Evolutionary conservation across 2,888 invertebrate species (phyloP).

Genomic region (Lasioglossum oenotherae): DNA sequence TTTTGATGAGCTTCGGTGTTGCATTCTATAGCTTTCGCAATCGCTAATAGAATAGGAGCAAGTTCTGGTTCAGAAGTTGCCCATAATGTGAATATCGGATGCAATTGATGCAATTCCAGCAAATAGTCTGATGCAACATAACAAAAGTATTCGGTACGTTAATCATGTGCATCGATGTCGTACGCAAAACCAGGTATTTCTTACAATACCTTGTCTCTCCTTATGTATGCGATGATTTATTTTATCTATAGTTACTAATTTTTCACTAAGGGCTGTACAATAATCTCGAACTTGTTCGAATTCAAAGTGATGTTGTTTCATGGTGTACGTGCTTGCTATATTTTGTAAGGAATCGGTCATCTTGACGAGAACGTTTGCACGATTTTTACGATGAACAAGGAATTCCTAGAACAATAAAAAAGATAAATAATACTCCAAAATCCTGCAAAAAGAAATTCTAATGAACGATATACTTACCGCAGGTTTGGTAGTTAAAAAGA

Average conservation of each 20-base stretch:
- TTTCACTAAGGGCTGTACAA: slow-evolving; percentile 87
- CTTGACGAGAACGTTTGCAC: slow-evolving; percentile 86
- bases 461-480: slow-evolving; percentile 84
- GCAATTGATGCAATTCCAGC: slow-evolving; percentile 86
- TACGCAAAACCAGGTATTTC: background rate
- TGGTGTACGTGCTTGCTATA: slow-evolving; percentile 85
- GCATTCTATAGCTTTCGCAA: slow-evolving; percentile 85
- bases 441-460: background rate
- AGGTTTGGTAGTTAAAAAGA: slow-evolving; percentile 89
- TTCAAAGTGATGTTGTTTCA: slow-evolving; percentile 87
- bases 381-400: slow-evolving; percentile 87
- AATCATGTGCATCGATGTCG: background rate
- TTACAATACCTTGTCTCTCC: slow-evolving; percentile 86
- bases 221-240: slow-evolving; percentile 88
- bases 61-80: slow-evolving; percentile 87
- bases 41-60: slow-evolving; percentile 83
- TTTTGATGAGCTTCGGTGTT: slow-evolving; percentile 85
- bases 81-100: slow-evolving; percentile 88
- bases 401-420: slow-evolving; percentile 85
- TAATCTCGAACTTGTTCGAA: slow-evolving; percentile 88
- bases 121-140: slow-evolving; percentile 84
- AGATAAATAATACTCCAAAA: background rate
- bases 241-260: slow-evolving; percentile 87
- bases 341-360: slow-evolving; percentile 87
- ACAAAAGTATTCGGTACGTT: slow-evolving; percentile 11